Percentiles rank a stretch among this genome's conserved stretches.
These are phyloP conservation scores for Bubo bubo DNA, from an alignment of 2,113 vertebrate genomes.

Conservation along the genomic window DNA sequence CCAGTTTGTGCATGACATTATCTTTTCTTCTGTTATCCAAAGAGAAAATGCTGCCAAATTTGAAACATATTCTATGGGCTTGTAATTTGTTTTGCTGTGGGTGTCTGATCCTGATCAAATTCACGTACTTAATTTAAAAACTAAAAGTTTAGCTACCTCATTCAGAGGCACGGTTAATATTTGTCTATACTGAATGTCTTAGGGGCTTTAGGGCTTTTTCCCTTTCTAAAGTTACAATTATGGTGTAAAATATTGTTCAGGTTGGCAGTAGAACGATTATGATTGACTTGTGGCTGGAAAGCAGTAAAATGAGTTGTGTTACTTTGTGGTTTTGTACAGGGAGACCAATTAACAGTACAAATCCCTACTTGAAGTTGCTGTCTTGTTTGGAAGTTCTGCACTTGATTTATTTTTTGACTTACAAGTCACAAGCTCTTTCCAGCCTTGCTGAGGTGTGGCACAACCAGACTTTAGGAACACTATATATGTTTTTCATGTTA, in stretches of 20 bases:
- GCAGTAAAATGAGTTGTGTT: background rate
- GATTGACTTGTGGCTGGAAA: background rate
- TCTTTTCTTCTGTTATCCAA: background rate
- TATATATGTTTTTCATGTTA: background rate
- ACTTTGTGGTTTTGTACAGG: background rate
- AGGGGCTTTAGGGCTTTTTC: background rate
- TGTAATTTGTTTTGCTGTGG: background rate
- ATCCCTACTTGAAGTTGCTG: background rate
- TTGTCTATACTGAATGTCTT: background rate
- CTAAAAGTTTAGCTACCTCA: background rate
- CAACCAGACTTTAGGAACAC: background rate
- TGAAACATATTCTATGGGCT: background rate
- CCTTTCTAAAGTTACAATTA: background rate
- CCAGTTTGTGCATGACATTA: background rate
- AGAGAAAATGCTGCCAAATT: background rate
- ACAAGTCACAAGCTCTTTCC: background rate
- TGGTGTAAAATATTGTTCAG: background rate
- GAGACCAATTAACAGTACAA: background rate
- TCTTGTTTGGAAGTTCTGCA: background rate
- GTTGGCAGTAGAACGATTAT: background rate
- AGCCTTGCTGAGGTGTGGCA: background rate
- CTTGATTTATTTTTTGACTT: background rate
- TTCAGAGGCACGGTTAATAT: background rate
- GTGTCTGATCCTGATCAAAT: background rate
- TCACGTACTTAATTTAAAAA: background rate